Percentiles rank a stretch among this genome's conserved stretches.
phyloP scores from a whole-genome alignment of 2,113 vertebrate species.

The Macroglossus sobrinus region DNA sequence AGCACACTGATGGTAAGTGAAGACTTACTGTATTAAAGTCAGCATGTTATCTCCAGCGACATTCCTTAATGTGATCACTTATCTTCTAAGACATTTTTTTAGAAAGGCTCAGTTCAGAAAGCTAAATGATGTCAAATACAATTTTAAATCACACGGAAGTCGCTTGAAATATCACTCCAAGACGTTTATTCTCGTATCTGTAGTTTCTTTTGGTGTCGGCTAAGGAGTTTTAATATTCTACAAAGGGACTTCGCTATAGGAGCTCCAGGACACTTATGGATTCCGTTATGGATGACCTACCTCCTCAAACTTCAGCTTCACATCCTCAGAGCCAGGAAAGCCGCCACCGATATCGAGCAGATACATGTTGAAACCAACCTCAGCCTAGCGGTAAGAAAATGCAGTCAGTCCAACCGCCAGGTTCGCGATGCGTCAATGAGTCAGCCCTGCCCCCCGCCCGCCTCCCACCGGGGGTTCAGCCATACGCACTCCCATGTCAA shows the following conservation, averaged over 20 bases:
- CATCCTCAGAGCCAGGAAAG: constrained; percentile 96
- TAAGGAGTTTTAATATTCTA: not conserved
- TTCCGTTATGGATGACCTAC: constrained; percentile 84
- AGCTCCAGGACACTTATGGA: not conserved
- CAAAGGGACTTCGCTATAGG: not conserved
- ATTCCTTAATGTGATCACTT: not conserved
- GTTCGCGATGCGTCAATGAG: accelerated
- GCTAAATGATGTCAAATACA: not conserved
- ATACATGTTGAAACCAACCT: constrained; percentile 93
- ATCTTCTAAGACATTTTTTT: not conserved
- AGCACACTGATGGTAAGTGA: not conserved
- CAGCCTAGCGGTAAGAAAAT: constrained; percentile 81
- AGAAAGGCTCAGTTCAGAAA: not conserved
- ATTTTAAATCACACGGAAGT: not conserved
- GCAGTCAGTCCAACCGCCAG: not conserved
- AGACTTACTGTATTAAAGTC: not conserved
- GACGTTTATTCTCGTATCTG: not conserved
- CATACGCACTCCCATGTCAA: constrained; percentile 94
- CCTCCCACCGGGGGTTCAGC: accelerated
- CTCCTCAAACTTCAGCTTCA: constrained; percentile 97
- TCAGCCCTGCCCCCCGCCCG: no score
- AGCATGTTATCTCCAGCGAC: not conserved
- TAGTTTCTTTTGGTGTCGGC: not conserved
- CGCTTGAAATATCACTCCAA: not conserved
- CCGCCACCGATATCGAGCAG: constrained; percentile 97